A percentile compares a stretch with the other conserved stretches of the same genome.
Evolutionary conservation across 1,140 invertebrate species (phyloP).

Genomic region (Anthonomus grandis): DNA sequence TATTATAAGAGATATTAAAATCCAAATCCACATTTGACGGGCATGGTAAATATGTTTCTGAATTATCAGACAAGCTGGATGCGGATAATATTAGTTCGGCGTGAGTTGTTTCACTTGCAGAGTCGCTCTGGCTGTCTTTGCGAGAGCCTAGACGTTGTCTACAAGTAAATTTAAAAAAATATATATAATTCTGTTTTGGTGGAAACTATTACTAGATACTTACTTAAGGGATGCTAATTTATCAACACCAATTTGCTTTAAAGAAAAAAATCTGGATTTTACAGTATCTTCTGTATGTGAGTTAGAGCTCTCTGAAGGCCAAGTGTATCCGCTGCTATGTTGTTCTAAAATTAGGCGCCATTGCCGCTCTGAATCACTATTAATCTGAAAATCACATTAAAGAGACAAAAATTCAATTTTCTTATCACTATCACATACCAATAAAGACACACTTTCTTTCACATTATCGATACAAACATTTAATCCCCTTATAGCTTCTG

Average conservation of each 20-base stretch:
- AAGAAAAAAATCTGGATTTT: constrained; percentile 56
- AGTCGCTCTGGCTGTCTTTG: constrained; percentile 44
- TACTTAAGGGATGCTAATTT: constrained; percentile 59
- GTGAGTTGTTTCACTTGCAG: constrained; percentile 41
- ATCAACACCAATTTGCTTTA: constrained; percentile 65
- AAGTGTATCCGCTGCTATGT: constrained; percentile 56
- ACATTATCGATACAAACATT: constrained; percentile 67
- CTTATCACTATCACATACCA: constrained; percentile 52
- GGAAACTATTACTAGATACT: background rate
- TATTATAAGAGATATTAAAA: too few relatives aligned
- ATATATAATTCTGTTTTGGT: background rate
- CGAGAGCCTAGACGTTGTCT: constrained; percentile 54
- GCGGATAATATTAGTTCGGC: constrained; percentile 36
- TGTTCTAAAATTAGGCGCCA: constrained; percentile 65
- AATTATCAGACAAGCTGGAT: background rate
- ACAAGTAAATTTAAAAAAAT: background rate
- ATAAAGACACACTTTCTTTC: constrained; percentile 62
- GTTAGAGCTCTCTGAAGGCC: constrained; percentile 53
- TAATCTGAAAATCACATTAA: constrained; percentile 55
- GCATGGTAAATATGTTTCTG: constrained; percentile 2
- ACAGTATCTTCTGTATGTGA: constrained; percentile 42
- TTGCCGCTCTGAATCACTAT: constrained; percentile 59
- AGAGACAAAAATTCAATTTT: background rate
- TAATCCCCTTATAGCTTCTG: constrained; percentile 57
- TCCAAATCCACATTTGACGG: background rate